Evolutionary conservation across 2,113 vertebrate species (phyloP), one percentile per base, ranked within the genome.

Genomic region (Hiodon alosoides): DNA sequence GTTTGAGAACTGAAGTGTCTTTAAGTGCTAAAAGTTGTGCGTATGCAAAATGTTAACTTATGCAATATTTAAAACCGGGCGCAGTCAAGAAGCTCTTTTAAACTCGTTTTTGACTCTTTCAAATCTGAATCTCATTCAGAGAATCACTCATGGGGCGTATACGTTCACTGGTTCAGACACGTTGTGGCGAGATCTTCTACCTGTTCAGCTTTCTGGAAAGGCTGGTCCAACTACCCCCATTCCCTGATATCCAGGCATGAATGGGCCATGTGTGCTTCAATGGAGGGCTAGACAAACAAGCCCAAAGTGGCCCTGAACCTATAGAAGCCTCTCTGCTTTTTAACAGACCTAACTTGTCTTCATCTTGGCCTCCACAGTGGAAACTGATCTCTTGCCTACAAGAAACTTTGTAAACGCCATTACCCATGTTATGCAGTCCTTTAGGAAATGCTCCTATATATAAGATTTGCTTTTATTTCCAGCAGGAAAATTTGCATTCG

Each of bases 301-400:
- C 58, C 47, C 55, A 11, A 52, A 69, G 9, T 14, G 14, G 50
- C 67, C 50, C 50, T 60, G 13, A 71, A 59, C 7, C 5, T 71
- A 71, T 8, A 59, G 55, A 71, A 55, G 53, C 55, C 7, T 16
- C n/a, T 7, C 13, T 58, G n/a, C 17, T 6, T 4, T 17, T 55
- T 11, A 50, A 71, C 69, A 71, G 55, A 7, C 57, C 31, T 7
- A 46, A 48, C 54, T 59, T 71, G 69, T 71, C 69, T 60, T 71
- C 55, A 16, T 58, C 69, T 59, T 59, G 70, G 55, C 57, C 5
- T 60, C 54, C 55, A 71, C 5, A 13, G 14, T 2, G 55, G 69
- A 71, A 71, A 58, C 31, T 71, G 17, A 47, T 16, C 57, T 60
- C 17, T 46, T 13, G 55, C 3, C 11, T 9, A 2, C 10, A 4